Evolutionary conservation across 2,888 invertebrate species (phyloP).

Genomic region (Frankliniella fusca): DNA sequence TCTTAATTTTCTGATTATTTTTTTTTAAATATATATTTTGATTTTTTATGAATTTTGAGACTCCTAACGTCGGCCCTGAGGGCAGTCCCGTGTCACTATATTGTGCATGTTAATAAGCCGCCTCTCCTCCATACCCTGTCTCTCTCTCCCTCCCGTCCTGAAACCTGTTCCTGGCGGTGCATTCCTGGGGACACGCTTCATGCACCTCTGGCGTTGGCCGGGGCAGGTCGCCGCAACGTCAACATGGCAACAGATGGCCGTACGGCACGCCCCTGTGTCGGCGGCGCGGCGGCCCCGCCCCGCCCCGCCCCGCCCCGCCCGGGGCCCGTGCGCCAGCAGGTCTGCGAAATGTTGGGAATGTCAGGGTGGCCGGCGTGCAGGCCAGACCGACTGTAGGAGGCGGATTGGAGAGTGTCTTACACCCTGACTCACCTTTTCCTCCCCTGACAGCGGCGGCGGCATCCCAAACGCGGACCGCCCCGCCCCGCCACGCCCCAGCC

Average conservation of each 20-base stretch:
- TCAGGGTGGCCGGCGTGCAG: not conserved
- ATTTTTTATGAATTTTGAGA: too few species aligned
- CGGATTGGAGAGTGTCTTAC: not conserved
- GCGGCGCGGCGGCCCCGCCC: not conserved
- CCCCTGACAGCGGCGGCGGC: not conserved
- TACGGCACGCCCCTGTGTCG: not conserved
- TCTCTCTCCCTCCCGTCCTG: too few species aligned
- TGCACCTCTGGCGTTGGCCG: too few species aligned
- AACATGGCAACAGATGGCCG: not conserved
- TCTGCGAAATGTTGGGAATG: constrained; percentile 17
- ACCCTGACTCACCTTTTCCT: not conserved
- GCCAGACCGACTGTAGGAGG: not conserved
- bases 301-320: not conserved
- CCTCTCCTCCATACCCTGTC: too few species aligned
- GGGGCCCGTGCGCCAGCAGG: not conserved
- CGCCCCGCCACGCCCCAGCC: too few species aligned
- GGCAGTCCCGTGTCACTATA: too few species aligned
- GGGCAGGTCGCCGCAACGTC: not conserved
- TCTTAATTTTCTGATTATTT: too few species aligned
- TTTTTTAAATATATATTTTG: too few species aligned
- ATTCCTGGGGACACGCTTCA: too few species aligned
- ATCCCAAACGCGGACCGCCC: not conserved
- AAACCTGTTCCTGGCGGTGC: too few species aligned
- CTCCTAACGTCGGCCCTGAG: too few species aligned
- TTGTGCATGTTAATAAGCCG: too few species aligned